Conservation (phyloP, 2,797 vertebrate species). For the Avahi laniger region DNA sequence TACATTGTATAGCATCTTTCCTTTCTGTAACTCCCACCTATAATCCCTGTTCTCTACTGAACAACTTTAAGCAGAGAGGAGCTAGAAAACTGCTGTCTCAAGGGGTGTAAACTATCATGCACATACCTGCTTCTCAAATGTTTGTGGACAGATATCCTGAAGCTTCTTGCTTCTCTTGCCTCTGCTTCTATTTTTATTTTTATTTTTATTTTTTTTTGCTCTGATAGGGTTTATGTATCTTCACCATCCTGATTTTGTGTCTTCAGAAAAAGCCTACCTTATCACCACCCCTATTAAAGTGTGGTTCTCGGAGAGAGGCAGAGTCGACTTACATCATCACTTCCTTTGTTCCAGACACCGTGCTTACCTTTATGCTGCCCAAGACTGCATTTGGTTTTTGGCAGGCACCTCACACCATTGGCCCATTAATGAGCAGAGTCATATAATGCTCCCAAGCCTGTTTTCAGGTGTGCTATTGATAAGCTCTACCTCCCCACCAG, state of each 20-base stretch:
- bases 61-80: neutral
- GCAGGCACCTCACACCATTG: neutral
- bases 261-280: neutral
- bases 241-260: neutral
- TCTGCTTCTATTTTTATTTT: neutral
- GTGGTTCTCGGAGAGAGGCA: neutral
- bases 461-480: neutral
- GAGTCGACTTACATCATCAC: rapidly evolving
- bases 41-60: neutral
- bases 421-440: neutral
- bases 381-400: neutral
- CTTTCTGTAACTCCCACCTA: neutral
- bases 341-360: neutral
- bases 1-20: neutral
- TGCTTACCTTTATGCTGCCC: neutral
- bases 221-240: neutral
- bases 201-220: neutral
- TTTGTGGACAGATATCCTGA: neutral
- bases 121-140: neutral
- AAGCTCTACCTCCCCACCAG: neutral
- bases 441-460: neutral
- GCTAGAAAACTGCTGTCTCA: no score
- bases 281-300: neutral
- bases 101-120: neutral
- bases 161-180: neutral